Conservation (phyloP, 2,113 vertebrate genomes). For the Triplophysa dalaica region DNA sequence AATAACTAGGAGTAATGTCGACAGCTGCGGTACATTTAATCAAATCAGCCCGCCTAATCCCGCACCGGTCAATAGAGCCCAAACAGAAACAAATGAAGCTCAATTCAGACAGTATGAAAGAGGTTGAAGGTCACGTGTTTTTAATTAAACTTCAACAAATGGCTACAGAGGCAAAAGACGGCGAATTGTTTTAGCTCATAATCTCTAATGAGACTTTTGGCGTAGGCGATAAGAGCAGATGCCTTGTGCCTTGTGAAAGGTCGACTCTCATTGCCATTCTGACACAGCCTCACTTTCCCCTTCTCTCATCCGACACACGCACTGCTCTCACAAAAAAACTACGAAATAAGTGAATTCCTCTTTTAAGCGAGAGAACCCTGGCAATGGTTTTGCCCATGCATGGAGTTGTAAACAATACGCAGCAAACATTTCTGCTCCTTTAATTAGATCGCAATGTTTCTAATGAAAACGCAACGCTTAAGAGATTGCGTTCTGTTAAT, state of each 20-base stretch:
- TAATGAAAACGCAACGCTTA: not conserved
- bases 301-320: conserved; percentile 1
- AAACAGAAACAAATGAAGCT: conserved; percentile 27
- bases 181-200: conserved; percentile 49
- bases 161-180: conserved; percentile 16
- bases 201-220: conserved; percentile 55
- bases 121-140: conserved; percentile 48
- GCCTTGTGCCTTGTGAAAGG: conserved; percentile 52
- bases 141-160: conserved; percentile 48
- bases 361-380: conserved; percentile 39
- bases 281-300: conserved; percentile 9
- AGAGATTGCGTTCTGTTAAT: not conserved
- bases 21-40: conserved; percentile 38
- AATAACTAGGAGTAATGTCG: conserved; percentile 31
- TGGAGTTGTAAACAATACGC: conserved; percentile 26
- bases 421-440: conserved; percentile 6
- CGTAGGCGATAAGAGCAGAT: conserved; percentile 46
- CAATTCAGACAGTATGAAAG: conserved; percentile 11
- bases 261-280: conserved; percentile 48
- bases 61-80: conserved; percentile 28
- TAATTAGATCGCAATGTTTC: conserved; percentile 11
- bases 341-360: conserved; percentile 29
- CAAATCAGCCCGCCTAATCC: conserved; percentile 36
- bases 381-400: conserved; percentile 19
- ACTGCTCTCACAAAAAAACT: conserved; percentile 32